Base-by-base conservation (phyloP, 2,888 invertebrate species). In the Volucella zonaria region DNA sequence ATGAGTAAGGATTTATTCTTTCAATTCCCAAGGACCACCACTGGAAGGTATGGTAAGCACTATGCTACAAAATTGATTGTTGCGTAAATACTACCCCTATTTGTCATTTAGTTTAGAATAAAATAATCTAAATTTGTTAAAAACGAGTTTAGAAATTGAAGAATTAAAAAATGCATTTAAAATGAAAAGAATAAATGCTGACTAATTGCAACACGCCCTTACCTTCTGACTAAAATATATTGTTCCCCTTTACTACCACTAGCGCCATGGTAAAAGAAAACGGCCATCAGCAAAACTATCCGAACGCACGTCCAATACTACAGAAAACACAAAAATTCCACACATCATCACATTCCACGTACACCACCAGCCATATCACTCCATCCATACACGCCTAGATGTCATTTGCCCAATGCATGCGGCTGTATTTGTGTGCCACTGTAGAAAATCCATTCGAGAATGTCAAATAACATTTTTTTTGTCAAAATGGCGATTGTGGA, bases 401-500 rank as follows among this genome's bases (percentile, higher is more conserved):
- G 76, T 81, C 85, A 85, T 81, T 85, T 85, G 71, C 67, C 56
- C 80, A 85, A 71, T 54, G 76, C 3, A 10, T 47, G 8, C 8
- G 11, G 2, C 10, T 40, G 58, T 76, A 51, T 80, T 47, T 59
- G 68, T 62, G 56, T 77, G 62, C 75, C 68, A 85, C 73, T 58
- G 85, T 81, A 85, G 81, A 85, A 85, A 85, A 85, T 85, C 81
- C 80, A 86, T 77, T 86, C 68, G 43, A 77, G 73, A 81, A 81
- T 86, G 81, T 86, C 86, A 82, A 86, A 86, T 75, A 82, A 86
- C 74, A 67, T 86, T 86, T 86, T 87, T 87, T 87, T 87, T 87
- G 87, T 87, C 87, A 87, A 87, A 87, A 87, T 87, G 87, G 87
- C 87, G 87, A 87, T 83, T 74, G 81, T 79, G 83, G 87, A 87